A percentile compares a stretch with the other conserved stretches of the same genome.
These are phyloP conservation scores for Machimus rusticus DNA, from an alignment of 2,888 invertebrate species.

Conservation along the genomic window DNA sequence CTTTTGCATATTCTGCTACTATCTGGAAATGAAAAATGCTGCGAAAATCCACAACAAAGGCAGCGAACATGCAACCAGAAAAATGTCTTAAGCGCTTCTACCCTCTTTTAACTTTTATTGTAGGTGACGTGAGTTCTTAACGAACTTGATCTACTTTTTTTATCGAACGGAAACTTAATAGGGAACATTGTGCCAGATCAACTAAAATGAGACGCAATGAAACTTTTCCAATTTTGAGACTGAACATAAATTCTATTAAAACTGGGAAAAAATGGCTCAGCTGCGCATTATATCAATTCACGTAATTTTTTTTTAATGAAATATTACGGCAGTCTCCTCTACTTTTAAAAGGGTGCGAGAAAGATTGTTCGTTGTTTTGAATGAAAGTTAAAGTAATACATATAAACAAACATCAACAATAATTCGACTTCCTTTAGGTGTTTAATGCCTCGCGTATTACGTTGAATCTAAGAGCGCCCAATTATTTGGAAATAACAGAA, in stretches of 20 bases:
- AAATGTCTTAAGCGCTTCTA: neutral
- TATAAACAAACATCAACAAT: neutral
- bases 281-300: neutral
- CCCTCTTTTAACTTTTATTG: neutral
- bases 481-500: neutral
- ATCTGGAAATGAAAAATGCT: conserved; percentile 55
- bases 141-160: neutral
- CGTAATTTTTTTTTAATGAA: neutral
- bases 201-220: neutral
- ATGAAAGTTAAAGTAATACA: neutral
- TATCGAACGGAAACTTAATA: neutral
- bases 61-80: neutral
- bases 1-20: conserved; percentile 61
- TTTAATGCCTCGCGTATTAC: neutral
- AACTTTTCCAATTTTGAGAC: conserved; percentile 20
- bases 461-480: neutral
- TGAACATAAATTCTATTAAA: neutral
- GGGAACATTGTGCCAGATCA: neutral
- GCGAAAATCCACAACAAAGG: conserved; percentile 8
- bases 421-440: neutral
- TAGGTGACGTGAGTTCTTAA: neutral
- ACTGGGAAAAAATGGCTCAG: neutral
- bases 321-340: neutral
- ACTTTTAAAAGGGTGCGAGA: neutral
- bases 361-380: neutral